A percentile compares a stretch with the other conserved stretches of the same genome.
Conservation (phyloP, 1,140 invertebrate genomes). For the Vanessa atalanta region DNA sequence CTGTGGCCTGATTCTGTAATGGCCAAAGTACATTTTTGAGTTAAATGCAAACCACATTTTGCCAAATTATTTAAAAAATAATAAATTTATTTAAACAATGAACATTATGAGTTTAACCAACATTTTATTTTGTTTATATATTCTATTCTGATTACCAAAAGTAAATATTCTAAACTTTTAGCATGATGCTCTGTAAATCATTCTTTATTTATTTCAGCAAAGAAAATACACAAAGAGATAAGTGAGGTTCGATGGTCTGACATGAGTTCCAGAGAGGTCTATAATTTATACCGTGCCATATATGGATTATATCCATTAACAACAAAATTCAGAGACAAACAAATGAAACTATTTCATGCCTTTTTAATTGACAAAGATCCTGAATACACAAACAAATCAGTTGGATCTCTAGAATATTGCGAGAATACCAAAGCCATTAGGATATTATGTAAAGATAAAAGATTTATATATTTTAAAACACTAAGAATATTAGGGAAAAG, state of each 20-base stretch:
- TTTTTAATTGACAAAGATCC: constrained; percentile 51
- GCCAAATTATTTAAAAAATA: no score
- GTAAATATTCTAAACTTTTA: no score
- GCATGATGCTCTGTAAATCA: not conserved
- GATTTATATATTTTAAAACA: constrained; percentile 82
- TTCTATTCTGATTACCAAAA: no score
- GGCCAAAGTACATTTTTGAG: no score
- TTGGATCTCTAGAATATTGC: constrained; percentile 80
- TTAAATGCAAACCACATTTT: no score
- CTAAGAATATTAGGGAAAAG: constrained; percentile 82
- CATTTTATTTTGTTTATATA: no score
- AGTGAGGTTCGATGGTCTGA: constrained; percentile 84
- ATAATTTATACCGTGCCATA: constrained; percentile 85
- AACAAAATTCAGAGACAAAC: constrained; percentile 82
- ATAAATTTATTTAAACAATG: no score
- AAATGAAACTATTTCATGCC: constrained; percentile 84
- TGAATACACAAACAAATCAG: constrained; percentile 40
- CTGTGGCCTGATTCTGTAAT: no score
- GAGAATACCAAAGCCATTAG: constrained; percentile 77
- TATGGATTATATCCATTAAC: constrained; percentile 83
- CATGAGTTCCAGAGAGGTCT: constrained; percentile 83
- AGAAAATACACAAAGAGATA: constrained; percentile 83
- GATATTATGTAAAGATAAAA: constrained; percentile 82
- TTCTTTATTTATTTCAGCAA: constrained; percentile 82
- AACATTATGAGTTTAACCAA: no score